Base-by-base conservation (phyloP, 2,113 vertebrate species). In the Mirza zaza region DNA sequence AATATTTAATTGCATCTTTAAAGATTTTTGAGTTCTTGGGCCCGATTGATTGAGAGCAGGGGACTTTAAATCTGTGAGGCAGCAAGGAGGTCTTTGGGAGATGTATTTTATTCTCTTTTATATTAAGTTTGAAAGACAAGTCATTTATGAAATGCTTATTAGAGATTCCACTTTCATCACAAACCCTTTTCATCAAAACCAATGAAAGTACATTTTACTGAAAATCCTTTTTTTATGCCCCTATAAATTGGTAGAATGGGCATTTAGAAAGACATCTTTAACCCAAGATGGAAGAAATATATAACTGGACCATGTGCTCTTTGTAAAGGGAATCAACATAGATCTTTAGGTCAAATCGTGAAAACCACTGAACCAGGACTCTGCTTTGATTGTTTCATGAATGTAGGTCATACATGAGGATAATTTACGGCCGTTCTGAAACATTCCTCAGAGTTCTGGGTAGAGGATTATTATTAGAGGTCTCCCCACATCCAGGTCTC, bases 61-160 rank as follows among this genome's bases (percentile, higher is more conserved):
- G 73, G 75, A 94, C 71, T 92, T 95, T 81, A 96, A 95, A 85
- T 97, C 94, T 88, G n/a, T 13, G 21, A 55, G 23, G 87, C 76
- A 67, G 80, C 50, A 81, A 48, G 84, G 89, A 94, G 68, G 87
- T 97, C 90, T 95, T 91, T 82, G 84, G 63, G 29, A 95, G 90
- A 92, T 3, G 87, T 97, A 68, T 97, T 97, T 98, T 96, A 98
- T 96, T 97, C 97, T 97, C 92, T 96, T 97, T 97, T 94, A 97
- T 97, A 97, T 97, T 95, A 96, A 96, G 92, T 97, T 97, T 97
- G 97, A 97, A 96, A 98, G 97, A 93, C 95, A 97, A 90, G 96
- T 87, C 92, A 89, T 97, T 98, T 97, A 94, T 97, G 97, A 96
- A 94, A 96, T 97, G 82, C 96, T 97, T 97, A 97, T 97, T 97